These are phyloP conservation scores for Dyspetes luteomarginatus DNA, from an alignment of 2,888 invertebrate species.

Conservation along the genomic window DNA sequence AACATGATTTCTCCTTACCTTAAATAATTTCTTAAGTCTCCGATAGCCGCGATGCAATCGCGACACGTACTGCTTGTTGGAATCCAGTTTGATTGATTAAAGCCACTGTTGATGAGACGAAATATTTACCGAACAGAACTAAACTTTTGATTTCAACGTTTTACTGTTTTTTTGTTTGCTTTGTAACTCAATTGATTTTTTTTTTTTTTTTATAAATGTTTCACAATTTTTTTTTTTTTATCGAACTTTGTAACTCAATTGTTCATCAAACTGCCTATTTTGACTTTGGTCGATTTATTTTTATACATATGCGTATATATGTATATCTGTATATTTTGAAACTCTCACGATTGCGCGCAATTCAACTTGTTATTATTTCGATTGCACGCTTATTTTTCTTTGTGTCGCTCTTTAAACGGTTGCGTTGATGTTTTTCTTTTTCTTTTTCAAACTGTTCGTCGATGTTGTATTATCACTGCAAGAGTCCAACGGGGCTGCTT, in stretches of 20 bases:
- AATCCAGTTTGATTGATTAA: constrained; percentile 83
- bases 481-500: background rate
- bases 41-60: constrained; percentile 83
- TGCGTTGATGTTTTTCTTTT: constrained; percentile 12
- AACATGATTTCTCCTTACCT: constrained; percentile 76
- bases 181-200: background rate
- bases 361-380: constrained; percentile 31
- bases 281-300: constrained; percentile 37
- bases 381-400: background rate
- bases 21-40: constrained; percentile 82
- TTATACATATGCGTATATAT: constrained; percentile 35
- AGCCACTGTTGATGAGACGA: constrained; percentile 79
- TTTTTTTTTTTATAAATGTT: constrained; percentile 21
- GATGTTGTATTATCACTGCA: constrained; percentile 9
- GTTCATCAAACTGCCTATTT: constrained; percentile 32
- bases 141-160: constrained; percentile 23
- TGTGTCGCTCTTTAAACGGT: constrained; percentile 18
- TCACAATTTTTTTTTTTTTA: constrained; percentile 24
- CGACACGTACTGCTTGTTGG: constrained; percentile 83
- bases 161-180: constrained; percentile 4
- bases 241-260: constrained; percentile 16
- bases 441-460: constrained; percentile 21
- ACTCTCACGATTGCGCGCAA: constrained; percentile 48
- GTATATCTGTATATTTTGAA: background rate
- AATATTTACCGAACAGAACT: constrained; percentile 55